A percentile compares a stretch with the other conserved stretches of the same genome.
Conservation (phyloP, 2,888 invertebrate genomes). For the Rhagium mordax region DNA sequence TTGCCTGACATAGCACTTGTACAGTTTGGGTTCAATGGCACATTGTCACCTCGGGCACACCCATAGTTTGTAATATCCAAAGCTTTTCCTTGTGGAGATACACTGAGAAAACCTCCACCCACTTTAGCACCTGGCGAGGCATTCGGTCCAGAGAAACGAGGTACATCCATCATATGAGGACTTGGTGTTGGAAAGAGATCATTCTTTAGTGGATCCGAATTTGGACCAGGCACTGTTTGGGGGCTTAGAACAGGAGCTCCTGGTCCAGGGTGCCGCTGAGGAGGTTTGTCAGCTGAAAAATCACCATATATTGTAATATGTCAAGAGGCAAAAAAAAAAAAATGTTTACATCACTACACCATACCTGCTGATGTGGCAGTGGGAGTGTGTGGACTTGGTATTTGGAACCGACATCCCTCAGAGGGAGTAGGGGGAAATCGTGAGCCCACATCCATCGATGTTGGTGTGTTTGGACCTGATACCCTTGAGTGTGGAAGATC, state of each 20-base stretch:
- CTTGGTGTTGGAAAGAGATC: constrained; percentile 67
- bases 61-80: constrained; percentile 68
- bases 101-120: constrained; percentile 69
- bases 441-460: constrained; percentile 69
- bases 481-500: constrained; percentile 67
- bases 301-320: not conserved
- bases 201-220: constrained; percentile 66
- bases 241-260: constrained; percentile 67
- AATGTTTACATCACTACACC: too few relatives aligned
- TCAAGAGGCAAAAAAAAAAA: too few relatives aligned
- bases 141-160: constrained; percentile 71
- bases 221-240: constrained; percentile 67
- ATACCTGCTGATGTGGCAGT: constrained; percentile 59
- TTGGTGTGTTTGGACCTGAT: constrained; percentile 73
- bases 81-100: constrained; percentile 68
- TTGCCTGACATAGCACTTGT: constrained; percentile 73
- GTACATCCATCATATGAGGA: constrained; percentile 70
- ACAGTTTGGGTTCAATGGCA: constrained; percentile 79
- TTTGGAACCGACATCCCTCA: constrained; percentile 71
- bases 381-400: constrained; percentile 72
- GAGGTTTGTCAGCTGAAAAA: constrained; percentile 65
- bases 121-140: constrained; percentile 68
- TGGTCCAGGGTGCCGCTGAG: constrained; percentile 62
- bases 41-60: constrained; percentile 74
- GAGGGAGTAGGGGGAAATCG: constrained; percentile 68